Base-by-base conservation (phyloP, 2,797 vertebrate species). In the Hypotaenidia philippensis region DNA sequence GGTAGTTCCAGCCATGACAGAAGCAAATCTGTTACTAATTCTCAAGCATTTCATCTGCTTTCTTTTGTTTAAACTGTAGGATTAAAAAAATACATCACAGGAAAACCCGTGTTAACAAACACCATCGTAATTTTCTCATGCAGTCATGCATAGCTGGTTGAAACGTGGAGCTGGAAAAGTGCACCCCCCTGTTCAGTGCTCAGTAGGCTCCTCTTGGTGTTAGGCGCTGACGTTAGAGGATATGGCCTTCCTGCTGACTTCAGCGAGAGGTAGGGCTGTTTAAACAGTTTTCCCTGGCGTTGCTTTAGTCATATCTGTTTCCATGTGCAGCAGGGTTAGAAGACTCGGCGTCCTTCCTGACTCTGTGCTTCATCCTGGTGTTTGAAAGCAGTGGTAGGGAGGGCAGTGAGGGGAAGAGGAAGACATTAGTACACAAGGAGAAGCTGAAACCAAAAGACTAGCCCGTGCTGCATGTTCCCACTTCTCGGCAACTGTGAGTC, bases 231-330 rank as follows among this genome's bases (percentile, higher is more conserved):
- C 1, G 9, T 74, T 59, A 88, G 79, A 93, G 94, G 91, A 93
- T 90, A 79, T 53, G 65, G 61, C 59, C 83, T 95, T 93, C 82
- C 89, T 84, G 94, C 89, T 94, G 89, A 84, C 82, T 94, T 82
- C 92, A 95, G 89, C 21, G 1, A 81, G 83, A 82, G 80, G 55
- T n/a, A 94, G 44, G 57, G 59, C 87, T 93, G 55, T 79, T 96
- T 47, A 86, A 93, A 88, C 63, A 79, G 60, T 80, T 96, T 91
- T 75, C 86, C 56, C 83, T 77, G 44, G 52, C 31, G 6, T 49
- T 70, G 44, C 66, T 91, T 90, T 74, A 94, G 85, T 88, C 80
- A 36, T 83, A 59, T 32, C 59, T 19, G 2, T 90, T 94, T 91
- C 83, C 87, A 87, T 1, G 15, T 53, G 85, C 6, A 12, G 56